Percentiles rank a stretch among this genome's conserved stretches.
phyloP scores from a whole-genome alignment of 37 sponge, comb jelly and placozoan species.

The Aplysina aerophoba region DNA sequence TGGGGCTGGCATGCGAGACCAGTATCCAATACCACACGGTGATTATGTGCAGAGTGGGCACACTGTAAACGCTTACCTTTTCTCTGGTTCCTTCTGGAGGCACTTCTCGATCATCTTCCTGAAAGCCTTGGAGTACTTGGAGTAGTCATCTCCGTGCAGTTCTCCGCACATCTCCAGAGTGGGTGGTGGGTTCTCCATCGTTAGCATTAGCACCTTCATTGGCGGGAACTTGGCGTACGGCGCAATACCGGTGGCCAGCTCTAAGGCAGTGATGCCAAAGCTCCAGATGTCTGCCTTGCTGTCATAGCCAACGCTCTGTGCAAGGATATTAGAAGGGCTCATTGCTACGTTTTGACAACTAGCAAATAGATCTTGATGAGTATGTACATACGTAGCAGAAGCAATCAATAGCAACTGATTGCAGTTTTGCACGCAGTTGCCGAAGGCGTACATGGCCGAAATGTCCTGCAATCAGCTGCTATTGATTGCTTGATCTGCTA shows the following conservation, averaged over 20 bases:
- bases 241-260: conserved; percentile 94
- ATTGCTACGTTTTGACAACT: too few species aligned
- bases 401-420: too few species aligned
- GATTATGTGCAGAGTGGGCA: too few species aligned
- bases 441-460: too few species aligned
- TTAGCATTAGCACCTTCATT: conserved; percentile 98
- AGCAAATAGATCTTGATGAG: too few species aligned
- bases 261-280: conserved; percentile 94
- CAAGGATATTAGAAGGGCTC: too few species aligned
- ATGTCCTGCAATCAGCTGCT: too few species aligned
- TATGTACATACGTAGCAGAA: neutral
- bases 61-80: conserved; percentile 51
- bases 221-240: conserved; percentile 98
- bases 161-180: conserved; percentile 92
- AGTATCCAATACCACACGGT: too few species aligned
- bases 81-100: conserved; percentile 82
- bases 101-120: conserved; percentile 95
- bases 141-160: conserved; percentile 78
- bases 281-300: conserved; percentile 90
- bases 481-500: too few species aligned
- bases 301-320: conserved; percentile 59
- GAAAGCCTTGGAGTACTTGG: conserved; percentile 87
- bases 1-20: too few species aligned
- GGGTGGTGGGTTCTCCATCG: conserved; percentile 94
- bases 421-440: neutral